Percentiles rank a stretch among this genome's conserved stretches.
Conservation (phyloP, 2,888 invertebrate species). For the Steinernema scapterisci region DNA sequence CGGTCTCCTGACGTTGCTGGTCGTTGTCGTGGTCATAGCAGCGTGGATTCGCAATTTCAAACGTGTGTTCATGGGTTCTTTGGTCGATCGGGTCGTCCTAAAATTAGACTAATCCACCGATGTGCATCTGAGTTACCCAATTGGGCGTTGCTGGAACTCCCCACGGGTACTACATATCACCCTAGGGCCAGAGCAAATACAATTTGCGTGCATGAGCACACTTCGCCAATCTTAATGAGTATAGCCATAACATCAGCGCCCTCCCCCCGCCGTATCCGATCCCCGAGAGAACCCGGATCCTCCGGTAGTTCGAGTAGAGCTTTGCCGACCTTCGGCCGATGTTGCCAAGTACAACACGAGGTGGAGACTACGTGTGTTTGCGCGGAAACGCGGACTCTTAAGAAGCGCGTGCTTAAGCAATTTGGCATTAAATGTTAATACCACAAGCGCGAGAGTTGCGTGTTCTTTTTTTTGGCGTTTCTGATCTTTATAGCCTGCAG, state of each 20-base stretch:
- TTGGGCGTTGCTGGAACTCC: neutral
- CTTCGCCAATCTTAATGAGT: slow-evolving; percentile 1
- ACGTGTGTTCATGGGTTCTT: neutral
- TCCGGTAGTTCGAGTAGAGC: no score
- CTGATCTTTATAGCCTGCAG: neutral
- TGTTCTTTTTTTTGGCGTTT: neutral
- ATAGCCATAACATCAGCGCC: slow-evolving; percentile 3
- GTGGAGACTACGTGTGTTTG: neutral
- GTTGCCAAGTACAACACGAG: neutral
- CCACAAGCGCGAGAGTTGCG: neutral
- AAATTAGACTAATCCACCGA: neutral
- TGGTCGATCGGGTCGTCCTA: neutral
- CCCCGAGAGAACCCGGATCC: no score
- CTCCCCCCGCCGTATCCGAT: no score
- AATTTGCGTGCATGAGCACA: slow-evolving; percentile 31
- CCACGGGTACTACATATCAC: slow-evolving; percentile 18
- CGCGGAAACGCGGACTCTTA: neutral
- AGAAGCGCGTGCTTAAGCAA: neutral
- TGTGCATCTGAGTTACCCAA: neutral
- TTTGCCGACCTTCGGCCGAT: neutral
- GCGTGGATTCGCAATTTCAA: slow-evolving; percentile 1
- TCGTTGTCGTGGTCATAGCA: neutral
- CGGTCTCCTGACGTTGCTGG: neutral
- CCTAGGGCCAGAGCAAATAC: slow-evolving; percentile 6
- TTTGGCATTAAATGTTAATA: slow-evolving; percentile 24